phyloP scores from a whole-genome alignment of 2,888 invertebrate genomes.

The Drosophila testacea region DNA sequence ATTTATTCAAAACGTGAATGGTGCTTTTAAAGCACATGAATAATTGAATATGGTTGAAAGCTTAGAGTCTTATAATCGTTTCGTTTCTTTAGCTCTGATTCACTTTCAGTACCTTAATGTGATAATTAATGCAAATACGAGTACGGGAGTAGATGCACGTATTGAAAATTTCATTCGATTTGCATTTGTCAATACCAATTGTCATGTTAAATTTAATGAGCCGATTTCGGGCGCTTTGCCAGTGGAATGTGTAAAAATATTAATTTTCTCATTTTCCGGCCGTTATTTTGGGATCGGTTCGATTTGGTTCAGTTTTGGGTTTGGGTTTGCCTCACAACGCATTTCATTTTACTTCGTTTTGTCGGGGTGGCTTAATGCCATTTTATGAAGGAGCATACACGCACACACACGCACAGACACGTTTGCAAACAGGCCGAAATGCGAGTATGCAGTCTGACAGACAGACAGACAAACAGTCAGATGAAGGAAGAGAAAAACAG shows the following conservation, averaged over 20 bases:
- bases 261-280: constrained; percentile 70
- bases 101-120: too few species aligned
- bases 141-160: constrained; percentile 9
- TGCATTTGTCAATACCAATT: constrained; percentile 39
- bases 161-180: constrained; percentile 14
- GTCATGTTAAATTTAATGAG: constrained; percentile 52
- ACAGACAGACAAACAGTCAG: neutral
- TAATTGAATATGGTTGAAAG: constrained; percentile 2
- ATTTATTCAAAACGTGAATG: neutral
- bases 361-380: constrained; percentile 46
- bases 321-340: constrained; percentile 14
- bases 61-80: neutral
- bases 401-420: constrained; percentile 21
- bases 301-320: neutral
- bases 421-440: constrained; percentile 18
- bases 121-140: constrained; percentile 33
- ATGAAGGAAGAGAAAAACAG: neutral
- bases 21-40: constrained; percentile 11
- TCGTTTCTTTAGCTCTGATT: neutral
- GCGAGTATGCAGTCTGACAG: constrained; percentile 31
- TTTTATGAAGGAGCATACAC: constrained; percentile 52
- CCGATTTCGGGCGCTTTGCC: constrained; percentile 37
- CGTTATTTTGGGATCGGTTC: constrained; percentile 51
- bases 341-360: constrained; percentile 43
- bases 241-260: constrained; percentile 50